Base-by-base conservation (phyloP, 1,140 invertebrate species). In the Magallana ariakensis region DNA sequence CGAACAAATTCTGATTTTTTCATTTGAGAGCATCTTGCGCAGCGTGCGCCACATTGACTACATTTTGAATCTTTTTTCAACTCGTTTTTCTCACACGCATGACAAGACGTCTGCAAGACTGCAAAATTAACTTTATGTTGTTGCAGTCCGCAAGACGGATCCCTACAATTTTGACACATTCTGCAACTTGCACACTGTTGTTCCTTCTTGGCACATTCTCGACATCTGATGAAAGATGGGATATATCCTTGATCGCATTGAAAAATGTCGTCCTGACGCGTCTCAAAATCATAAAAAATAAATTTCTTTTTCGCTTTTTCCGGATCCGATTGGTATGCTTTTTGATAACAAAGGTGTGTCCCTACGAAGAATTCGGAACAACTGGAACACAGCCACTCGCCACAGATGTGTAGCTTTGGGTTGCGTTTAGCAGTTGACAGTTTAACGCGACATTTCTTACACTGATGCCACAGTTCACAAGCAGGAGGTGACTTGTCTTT, bases 61-160 rank as follows among this genome's bases (percentile, higher is more conserved):
- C 83, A 82, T 54, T 13, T 84, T 33, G 60, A 62, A 46, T 86
- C 57, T 10, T 22, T 13, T 13, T 58, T 53, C 53, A 83, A 46
- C 16, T 22, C 26, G 19, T 82, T 46, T 16, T 85, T 22, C 53
- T 81, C 54, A 82, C 88, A 89, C 33, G 33, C 10, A 6, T 62
- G 22, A 57, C 85, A 89, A 10, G 83, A 22, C 7, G 83, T 80
- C 55, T 89, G 88, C 16, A 66, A 54, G 9, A 87, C 80, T 10
- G 82, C 83, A 55, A 85, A 84, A 87, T 89, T 89, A 56, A 82
- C 70, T 66, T 58, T 85, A 81, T 85, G 87, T n/a, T 70, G 53
- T 66, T 70, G 53, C 15, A 58, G 46, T 22, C 82, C 82, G 46
- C 85, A 86, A 16, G 19, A 33, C 19, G 81, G 22, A 22, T 89